A percentile compares a stretch with the other conserved stretches of the same genome.
Evolutionary conservation across 2,113 vertebrate genomes (phyloP).

Genomic region (Neofelis nebulosa): DNA sequence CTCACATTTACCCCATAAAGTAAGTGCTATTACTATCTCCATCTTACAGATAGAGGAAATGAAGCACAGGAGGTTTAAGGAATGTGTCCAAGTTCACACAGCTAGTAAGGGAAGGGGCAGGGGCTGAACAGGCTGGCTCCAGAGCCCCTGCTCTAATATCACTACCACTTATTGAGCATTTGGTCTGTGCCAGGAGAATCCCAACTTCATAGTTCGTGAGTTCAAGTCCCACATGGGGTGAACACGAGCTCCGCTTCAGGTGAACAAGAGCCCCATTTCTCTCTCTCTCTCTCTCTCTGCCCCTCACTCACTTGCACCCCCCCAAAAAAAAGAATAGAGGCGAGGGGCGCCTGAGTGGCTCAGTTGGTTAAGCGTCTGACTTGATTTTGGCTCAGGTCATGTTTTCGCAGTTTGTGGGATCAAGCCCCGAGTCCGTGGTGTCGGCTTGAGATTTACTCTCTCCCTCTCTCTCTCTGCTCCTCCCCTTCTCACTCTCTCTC

Average conservation of each 20-base stretch:
- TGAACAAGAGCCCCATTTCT: no score
- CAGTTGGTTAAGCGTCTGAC: no score
- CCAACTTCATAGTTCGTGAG: no score
- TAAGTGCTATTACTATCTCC: neutral
- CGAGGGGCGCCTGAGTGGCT: no score
- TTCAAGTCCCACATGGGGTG: neutral
- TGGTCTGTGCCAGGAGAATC: neutral
- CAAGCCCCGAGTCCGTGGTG: no score
- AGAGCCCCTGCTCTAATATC: neutral
- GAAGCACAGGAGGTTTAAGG: neutral
- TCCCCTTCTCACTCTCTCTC: neutral
- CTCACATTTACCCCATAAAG: neutral
- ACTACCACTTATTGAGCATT: neutral
- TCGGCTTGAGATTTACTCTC: no score
- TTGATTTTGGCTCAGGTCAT: no score
- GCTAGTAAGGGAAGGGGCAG: neutral
- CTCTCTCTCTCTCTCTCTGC: no score
- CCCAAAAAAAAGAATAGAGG: no score
- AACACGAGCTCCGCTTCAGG: no score
- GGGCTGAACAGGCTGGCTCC: neutral
- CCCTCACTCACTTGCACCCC: no score
- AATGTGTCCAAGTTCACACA: neutral
- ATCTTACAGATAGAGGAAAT: neutral
- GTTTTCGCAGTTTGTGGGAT: no score
- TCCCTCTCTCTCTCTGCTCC: neutral